Evolutionary conservation across 2,797 vertebrate species (phyloP), one percentile per base, ranked within the genome.

Genomic region (Furcifer pardalis): DNA sequence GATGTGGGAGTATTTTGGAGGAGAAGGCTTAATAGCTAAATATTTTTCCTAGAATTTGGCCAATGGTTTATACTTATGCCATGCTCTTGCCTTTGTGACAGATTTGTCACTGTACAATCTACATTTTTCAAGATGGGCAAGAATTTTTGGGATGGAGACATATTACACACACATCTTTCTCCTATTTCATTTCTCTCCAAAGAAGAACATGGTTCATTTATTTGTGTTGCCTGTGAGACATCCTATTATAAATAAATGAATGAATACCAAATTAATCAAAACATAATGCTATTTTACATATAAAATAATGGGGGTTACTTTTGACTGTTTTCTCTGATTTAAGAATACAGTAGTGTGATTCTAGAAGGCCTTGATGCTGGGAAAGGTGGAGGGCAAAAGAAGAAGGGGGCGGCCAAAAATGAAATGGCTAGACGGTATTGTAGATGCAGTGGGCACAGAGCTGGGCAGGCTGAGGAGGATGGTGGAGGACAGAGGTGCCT

Each of bases 31-130:
- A 74, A 81, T 85, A 65, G 71, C 46, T 81, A 56, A 76, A 76
- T 85, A 66, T 85, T 85, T 84, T 59, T 81, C 35, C 84, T 80
- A 75, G 60, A 81, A 59, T 69, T 85, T 32, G 71, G 27, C 52
- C 62, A 72, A 30, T 6, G 52, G 8, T 73, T 80, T 65, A 32
- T 80, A 71, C 69, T 65, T 75, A 74, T 73, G 32, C 72, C 30
- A 17, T 44, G 42, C 52, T 59, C 37, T 60, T 68, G 25, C 13
- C 40, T 81, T 85, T 75, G 46, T 44, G 23, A 71, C 40, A n/a
- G 40, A 84, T 78, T 37, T 78, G 65, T 59, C 59, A 59, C 74
- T 74, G 32, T 56, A 35, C 2, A 75, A 30, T 40, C 37, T 68
- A 46, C 59, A 73, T 15, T 42, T n/a, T 79, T 79, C 32, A 62